Evolutionary conservation across 2,888 invertebrate genomes (phyloP).

Genomic region (Diachrysia chrysitis): DNA sequence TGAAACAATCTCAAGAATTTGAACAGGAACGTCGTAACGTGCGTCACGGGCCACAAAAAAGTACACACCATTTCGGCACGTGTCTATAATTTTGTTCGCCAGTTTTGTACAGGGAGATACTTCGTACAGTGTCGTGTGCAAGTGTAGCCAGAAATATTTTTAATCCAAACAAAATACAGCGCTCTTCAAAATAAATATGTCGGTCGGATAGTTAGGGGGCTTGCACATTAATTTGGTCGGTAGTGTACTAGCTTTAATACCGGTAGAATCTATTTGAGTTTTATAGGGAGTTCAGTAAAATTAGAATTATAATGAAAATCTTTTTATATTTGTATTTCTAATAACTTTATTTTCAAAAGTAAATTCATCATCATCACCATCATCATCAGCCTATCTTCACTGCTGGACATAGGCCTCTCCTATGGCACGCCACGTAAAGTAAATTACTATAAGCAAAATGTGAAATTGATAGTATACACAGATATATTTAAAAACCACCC

Average conservation of each 20-base stretch:
- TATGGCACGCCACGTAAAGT: no score
- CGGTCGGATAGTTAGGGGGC: slow-evolving; percentile 73
- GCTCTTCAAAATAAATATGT: slow-evolving; percentile 87
- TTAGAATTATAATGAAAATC: no score
- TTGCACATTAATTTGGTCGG: slow-evolving; percentile 58
- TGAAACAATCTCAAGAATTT: slow-evolving; percentile 35
- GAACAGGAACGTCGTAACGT: slow-evolving; percentile 31
- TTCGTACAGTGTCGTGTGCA: slow-evolving; percentile 85
- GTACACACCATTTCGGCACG: slow-evolving; percentile 45
- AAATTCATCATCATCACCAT: no score
- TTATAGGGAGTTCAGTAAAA: no score
- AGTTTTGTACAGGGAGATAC: slow-evolving; percentile 63
- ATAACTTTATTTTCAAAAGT: no score
- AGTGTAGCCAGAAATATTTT: slow-evolving; percentile 88
- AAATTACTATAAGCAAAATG: no score
- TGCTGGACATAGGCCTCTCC: no score
- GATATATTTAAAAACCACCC: neutral
- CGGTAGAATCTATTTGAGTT: no score
- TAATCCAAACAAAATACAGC: slow-evolving; percentile 86
- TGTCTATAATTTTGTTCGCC: slow-evolving; percentile 56
- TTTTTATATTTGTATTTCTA: no score
- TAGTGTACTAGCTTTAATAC: slow-evolving; percentile 8
- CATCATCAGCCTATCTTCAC: no score
- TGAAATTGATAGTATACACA: no score
- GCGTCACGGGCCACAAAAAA: slow-evolving; percentile 58